phyloP scores from a whole-genome alignment of 1,140 invertebrate species.

The Drosophila navojoa region DNA sequence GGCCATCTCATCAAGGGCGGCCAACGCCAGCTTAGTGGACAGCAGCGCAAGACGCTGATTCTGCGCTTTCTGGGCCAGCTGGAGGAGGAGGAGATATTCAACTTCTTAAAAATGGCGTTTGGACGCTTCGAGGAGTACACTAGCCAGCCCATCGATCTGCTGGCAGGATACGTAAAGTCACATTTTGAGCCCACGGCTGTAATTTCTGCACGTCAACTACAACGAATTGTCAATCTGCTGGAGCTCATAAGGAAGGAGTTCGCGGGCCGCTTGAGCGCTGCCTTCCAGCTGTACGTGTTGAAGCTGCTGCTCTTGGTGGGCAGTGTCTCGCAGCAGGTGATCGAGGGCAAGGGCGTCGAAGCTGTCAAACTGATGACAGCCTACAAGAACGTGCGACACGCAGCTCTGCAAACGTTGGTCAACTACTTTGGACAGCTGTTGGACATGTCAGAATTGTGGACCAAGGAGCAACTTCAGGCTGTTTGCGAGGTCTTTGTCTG shows the following conservation, averaged over 20 bases:
- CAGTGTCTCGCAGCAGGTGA: conserved; percentile 86
- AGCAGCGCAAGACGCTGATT: conserved; percentile 89
- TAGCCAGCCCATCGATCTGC: conserved; percentile 83
- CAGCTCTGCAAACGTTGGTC: conserved; percentile 86
- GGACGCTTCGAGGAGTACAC: conserved; percentile 88
- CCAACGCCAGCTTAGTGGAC: conserved; percentile 89
- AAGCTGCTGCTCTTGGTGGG: conserved; percentile 90
- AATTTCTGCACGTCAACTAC: conserved; percentile 87
- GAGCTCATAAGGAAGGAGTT: conserved; percentile 93
- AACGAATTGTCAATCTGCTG: conserved; percentile 91
- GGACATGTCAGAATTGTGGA: conserved; percentile 88
- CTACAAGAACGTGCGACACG: conserved; percentile 88
- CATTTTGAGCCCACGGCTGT: conserved; percentile 58
- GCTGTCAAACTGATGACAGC: conserved; percentile 84
- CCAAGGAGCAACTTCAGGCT: conserved; percentile 88
- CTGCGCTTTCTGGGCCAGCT: conserved; percentile 94
- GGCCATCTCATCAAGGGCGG: conserved; percentile 92
- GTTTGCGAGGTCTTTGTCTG: conserved; percentile 92
- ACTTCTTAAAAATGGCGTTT: conserved; percentile 94
- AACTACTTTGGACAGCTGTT: conserved; percentile 92
- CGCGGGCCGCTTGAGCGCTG: conserved; percentile 89
- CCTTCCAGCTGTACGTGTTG: conserved; percentile 88
- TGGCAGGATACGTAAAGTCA: conserved; percentile 7
- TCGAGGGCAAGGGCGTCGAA: conserved; percentile 83
- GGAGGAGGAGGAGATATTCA: conserved; percentile 89